phyloP scores from a whole-genome alignment of 2,113 vertebrate genomes.

The Chamaetylas fuelleborni region DNA sequence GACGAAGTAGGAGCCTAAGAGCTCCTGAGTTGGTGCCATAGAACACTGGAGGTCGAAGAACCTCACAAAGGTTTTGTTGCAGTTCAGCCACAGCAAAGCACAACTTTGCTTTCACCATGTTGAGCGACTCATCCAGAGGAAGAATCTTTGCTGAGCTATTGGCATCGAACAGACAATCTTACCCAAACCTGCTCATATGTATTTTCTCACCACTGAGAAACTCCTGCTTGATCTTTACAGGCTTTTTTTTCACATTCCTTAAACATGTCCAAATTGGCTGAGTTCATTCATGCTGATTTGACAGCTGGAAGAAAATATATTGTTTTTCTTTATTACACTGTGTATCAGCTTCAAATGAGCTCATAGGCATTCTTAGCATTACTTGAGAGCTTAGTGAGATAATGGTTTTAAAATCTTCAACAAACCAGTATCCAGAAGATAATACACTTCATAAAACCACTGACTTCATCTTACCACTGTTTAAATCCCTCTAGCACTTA shows the following conservation, averaged over 20 bases:
- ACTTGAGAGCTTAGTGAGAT: not conserved
- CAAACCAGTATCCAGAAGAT: not conserved
- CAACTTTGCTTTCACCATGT: too few relatives aligned
- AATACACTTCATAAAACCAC: not conserved
- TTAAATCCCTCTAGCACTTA: constrained; percentile 17
- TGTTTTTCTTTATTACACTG: not conserved
- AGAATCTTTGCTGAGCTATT: not conserved
- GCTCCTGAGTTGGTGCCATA: too few relatives aligned
- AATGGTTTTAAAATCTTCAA: not conserved
- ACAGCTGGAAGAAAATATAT: not conserved
- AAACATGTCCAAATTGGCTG: not conserved
- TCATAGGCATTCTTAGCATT: not conserved
- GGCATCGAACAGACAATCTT: accelerated
- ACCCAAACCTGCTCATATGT: not conserved
- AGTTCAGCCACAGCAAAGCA: too few relatives aligned
- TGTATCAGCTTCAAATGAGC: not conserved
- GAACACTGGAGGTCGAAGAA: too few relatives aligned
- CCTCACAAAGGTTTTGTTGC: too few relatives aligned
- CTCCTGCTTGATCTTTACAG: not conserved
- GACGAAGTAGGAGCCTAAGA: too few relatives aligned
- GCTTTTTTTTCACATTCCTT: not conserved
- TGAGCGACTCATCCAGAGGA: too few relatives aligned
- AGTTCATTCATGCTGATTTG: not conserved
- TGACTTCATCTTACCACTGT: not conserved
- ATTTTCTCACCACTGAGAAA: not conserved